Evolutionary conservation across 2,113 vertebrate species (phyloP), one percentile per base, ranked within the genome.

Genomic region (Gulo gulo): DNA sequence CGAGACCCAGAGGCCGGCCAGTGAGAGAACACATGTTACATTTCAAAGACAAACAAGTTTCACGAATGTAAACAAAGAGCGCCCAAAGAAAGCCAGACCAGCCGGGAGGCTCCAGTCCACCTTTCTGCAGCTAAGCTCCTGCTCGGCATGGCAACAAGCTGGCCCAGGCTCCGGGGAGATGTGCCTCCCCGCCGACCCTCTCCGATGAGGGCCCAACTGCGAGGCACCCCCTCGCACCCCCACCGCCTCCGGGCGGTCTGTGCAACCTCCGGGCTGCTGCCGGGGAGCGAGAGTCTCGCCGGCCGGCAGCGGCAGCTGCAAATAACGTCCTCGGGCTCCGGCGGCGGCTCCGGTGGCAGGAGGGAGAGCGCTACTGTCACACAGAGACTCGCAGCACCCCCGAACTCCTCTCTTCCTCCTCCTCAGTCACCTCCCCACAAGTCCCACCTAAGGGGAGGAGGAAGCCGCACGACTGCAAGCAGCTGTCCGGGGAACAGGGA

Each of bases 321-420:
- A 97, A 97, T 79, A 96, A 96, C 97, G 95, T 98, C 95, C 98
- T 97, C 97, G 95, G 97, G 97, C 98, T 98, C 98, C 97, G 95
- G 98, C 96, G 50, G 97, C 97, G 95, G 55, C 96, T 93, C 88
- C 67, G 1, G 96, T 45, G 82, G 52, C 87, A 57, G 94, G 29
- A 96, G 90, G 36, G 91, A 78, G 95, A 93, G 88, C 79, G 95
- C 86, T 95, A 85, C 94, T n/a, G 86, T 1, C 96, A 92, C 97
- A 76, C 31, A 42, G 73, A 57, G 0, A 82, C 55, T 39, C 0
- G 12, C 78, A 36, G 98, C 97, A 79, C 93, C 93, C 86, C 84
- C 50, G 74, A 97, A 97, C 88, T 97, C 97, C 96, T 88, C 93
- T 55, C 92, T 88, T 55, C 83, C 83, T 63, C 74, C 82, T 16